Evolutionary conservation across 2,797 vertebrate genomes (phyloP).

Genomic region (Melanotaenia trifasciata): DNA sequence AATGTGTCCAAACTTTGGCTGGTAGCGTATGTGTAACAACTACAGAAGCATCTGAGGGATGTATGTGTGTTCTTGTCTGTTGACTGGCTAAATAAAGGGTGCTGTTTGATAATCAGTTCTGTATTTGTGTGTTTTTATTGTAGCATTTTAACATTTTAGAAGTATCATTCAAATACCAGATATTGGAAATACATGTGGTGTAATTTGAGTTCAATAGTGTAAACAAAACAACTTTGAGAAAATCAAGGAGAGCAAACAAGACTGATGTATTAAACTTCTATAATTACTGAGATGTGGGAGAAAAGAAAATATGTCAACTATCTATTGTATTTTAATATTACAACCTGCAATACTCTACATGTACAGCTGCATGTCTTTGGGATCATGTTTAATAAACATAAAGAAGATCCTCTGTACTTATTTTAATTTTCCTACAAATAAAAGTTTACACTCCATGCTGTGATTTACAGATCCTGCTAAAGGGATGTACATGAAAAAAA

Average conservation of each 20-base stretch:
- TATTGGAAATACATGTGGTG: not conserved
- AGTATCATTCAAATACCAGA: not conserved
- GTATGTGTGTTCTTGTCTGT: slow-evolving; percentile 1
- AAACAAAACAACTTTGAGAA: not conserved
- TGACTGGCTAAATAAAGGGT: not conserved
- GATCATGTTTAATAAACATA: not conserved
- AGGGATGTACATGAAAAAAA: not conserved
- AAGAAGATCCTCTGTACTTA: not conserved
- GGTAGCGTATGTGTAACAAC: slow-evolving; percentile 30
- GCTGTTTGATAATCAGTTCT: not conserved
- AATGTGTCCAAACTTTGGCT: no score
- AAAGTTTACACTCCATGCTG: not conserved
- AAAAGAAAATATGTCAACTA: not conserved
- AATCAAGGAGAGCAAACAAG: not conserved
- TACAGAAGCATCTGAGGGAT: slow-evolving; percentile 44
- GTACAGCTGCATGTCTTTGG: not conserved
- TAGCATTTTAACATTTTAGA: not conserved
- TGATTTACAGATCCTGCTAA: not conserved
- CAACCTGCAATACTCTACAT: not conserved
- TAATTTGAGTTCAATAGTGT: not conserved
- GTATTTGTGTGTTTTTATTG: not conserved
- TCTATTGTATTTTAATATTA: not conserved
- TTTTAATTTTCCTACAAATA: not conserved
- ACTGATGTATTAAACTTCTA: not conserved
- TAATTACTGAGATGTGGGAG: not conserved